phyloP scores from a whole-genome alignment of 2,797 vertebrate genomes.

The Chromis chromis region DNA sequence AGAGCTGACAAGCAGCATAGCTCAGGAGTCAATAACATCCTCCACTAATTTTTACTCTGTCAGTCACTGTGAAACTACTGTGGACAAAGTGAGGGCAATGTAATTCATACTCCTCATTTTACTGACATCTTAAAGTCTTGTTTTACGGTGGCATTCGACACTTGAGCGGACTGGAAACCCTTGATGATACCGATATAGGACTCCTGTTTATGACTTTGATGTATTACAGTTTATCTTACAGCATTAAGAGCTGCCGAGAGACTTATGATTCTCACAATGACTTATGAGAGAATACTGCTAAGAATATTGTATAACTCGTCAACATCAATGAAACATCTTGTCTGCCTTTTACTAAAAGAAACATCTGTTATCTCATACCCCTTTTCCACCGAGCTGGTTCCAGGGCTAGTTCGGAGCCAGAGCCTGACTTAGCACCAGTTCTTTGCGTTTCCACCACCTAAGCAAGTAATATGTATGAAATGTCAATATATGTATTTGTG shows the following conservation, averaged over 20 bases:
- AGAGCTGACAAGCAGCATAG: slow-evolving; percentile 20
- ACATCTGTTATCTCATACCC: too few species aligned
- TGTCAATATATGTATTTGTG: background rate
- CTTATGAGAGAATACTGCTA: background rate
- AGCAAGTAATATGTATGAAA: too few species aligned
- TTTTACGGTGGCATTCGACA: slow-evolving; percentile 19
- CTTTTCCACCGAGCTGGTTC: too few species aligned
- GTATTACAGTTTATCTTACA: background rate
- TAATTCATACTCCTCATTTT: slow-evolving; percentile 12
- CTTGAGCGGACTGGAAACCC: background rate
- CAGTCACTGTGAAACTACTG: slow-evolving; percentile 30
- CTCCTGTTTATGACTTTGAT: slow-evolving; percentile 38
- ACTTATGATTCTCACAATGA: background rate
- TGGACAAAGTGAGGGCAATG: slow-evolving; percentile 7
- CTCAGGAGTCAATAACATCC: slow-evolving; percentile 34
- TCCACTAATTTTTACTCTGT: slow-evolving; percentile 30
- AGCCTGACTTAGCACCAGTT: too few species aligned
- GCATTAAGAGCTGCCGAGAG: background rate
- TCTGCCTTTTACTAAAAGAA: background rate
- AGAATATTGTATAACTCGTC: background rate
- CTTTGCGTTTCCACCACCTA: too few species aligned
- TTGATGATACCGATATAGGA: background rate
- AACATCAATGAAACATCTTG: background rate
- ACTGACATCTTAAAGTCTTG: slow-evolving; percentile 18
- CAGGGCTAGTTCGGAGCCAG: too few species aligned